Conservation (phyloP, 2,797 vertebrate species). For the Pseudochirops corinnae region DNA sequence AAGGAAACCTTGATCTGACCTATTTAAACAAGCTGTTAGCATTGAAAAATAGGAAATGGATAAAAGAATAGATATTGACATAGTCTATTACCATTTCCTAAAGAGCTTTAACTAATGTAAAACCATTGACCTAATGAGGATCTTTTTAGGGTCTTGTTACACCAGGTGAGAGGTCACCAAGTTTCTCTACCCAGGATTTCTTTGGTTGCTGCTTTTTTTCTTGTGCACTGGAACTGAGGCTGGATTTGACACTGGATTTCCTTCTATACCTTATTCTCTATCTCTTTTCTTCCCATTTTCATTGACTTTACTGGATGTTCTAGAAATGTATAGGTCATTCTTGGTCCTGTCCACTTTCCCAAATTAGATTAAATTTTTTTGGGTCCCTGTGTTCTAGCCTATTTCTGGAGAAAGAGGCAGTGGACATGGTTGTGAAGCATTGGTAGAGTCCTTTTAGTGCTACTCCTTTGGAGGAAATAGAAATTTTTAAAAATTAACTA, state of each 20-base stretch:
- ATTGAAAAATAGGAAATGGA: neutral
- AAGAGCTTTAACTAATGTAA: neutral
- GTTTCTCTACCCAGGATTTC: neutral
- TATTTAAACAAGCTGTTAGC: neutral
- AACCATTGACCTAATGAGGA: neutral
- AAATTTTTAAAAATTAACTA: conserved; percentile 34
- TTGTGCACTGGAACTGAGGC: neutral
- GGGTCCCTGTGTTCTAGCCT: neutral
- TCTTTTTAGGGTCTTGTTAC: neutral
- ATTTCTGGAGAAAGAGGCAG: neutral
- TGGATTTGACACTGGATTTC: neutral
- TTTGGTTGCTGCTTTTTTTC: neutral
- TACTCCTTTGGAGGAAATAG: conserved; percentile 14
- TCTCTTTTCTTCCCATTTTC: neutral
- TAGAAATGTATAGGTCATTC: neutral
- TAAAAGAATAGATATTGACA: neutral
- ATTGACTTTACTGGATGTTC: neutral
- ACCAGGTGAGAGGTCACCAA: neutral
- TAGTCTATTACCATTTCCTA: neutral
- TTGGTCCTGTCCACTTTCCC: neutral
- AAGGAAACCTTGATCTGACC: neutral
- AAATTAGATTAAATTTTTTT: neutral
- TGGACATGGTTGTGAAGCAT: rapidly evolving
- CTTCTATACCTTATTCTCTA: neutral
- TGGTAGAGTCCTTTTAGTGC: neutral